Base-by-base conservation (phyloP, 2,113 vertebrate species). In the Pseudorectes ferrugineus region DNA sequence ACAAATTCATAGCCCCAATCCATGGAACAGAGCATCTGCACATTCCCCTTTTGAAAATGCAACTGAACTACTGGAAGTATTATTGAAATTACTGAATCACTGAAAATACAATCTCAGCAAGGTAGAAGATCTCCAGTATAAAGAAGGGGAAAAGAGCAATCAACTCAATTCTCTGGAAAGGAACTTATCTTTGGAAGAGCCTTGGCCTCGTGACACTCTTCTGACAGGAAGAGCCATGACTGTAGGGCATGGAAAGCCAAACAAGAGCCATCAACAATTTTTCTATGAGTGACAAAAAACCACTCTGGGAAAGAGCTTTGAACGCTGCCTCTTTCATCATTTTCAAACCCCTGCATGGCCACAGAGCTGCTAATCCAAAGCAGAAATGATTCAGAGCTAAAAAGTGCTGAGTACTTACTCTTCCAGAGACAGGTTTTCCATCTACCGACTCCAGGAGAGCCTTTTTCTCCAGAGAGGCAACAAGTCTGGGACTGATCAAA, bases 371-470 rank as follows among this genome's bases (percentile, higher is more conserved):
- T 83, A 57, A 85, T 24, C 38, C 75, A 83, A 45, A 88, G 63
- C 25, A 91, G 76, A 81, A 76, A 87, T 40, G 14, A 81, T 49
- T 94, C 72, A 77, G 28, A 35, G 31, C 74, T 51, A 23, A 42
- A 68, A 76, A 80, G 57, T 42, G 40, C 59, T 61, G 65, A 67
- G 46, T 73, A 87, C 86, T 96, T 70, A 95, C 94, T 95, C 75
- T n/a, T 83, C 31, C 79, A 86, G 62, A 76, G 36, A 40, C 38
- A 62, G 51, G 33, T 40, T 92, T 92, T 83, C 70, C 48, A 93
- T 7, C 31, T 48, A n/a, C 57, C 2, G 13, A 51, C 77, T 94
- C 85, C 76, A 88, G 45, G 22, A 89, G 55, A 85, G 48, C 24
- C 31, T 75, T 9, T 49, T 88, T 57, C 59, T 76, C 52, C 52